Base-by-base conservation (phyloP, 2,888 invertebrate genomes). In the Achlya flavicornis region DNA sequence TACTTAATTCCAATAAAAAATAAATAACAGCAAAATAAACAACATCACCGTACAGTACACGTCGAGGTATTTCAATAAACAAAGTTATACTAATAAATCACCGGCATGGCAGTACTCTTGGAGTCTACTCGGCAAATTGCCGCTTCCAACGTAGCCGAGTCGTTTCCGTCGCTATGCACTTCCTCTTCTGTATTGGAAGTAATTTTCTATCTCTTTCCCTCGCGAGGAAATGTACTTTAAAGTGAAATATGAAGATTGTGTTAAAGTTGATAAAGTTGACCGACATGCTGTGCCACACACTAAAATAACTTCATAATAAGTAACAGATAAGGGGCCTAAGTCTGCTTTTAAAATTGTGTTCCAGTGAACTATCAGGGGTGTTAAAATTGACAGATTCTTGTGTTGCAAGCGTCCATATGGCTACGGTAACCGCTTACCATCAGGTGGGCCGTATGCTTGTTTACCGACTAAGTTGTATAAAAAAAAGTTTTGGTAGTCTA, bases 1-100 rank as follows among this genome's bases (percentile, higher is more conserved):
- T 35, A 10, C 38, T 38, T 38, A 10, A 38, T 38, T 38, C 10
- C 2, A 43, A 5, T 16, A 48, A 48, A 16, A 48, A 16, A 10
- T 65, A 71, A 74, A 71, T 74, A 70, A 72, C 71, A 57, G 63
- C 66, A 57, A 59, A 59, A 58, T 62, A 48, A 53, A 58, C n/a
- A 43, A 58, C n/a, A 19, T 63, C 10, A 43, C 11, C 41, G 38
- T 14, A 26, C 38, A 16, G 58, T 60, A 43, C 38, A 19, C 60
- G 80, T 81, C 74, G 74, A 77, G 81, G 81, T 81, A 82, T 82
- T 80, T 77, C 79, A 77, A 80, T 78, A 81, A 80, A 78, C 76
- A 73, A 81, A 82, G 77, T 82, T 82, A 77, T 67, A 71, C 76
- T 73, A 79, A 79, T 82, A 81, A 75, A 81, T 82, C 80, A 82